These are phyloP conservation scores for Clamator glandarius DNA, from an alignment of 2,797 vertebrate genomes.

Conservation along the genomic window DNA sequence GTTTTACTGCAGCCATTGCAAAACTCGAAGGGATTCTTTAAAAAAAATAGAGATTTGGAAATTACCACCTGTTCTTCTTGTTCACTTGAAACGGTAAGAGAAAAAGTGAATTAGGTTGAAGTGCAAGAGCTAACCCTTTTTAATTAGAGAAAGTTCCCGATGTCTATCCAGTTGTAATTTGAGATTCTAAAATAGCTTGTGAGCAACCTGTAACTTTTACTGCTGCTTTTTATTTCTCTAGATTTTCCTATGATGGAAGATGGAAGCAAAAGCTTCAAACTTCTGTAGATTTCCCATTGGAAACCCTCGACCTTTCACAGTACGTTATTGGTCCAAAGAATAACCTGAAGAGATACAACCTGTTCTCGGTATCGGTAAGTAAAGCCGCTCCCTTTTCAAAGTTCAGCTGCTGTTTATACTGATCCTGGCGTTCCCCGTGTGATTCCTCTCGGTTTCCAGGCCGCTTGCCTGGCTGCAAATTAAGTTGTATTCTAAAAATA, in stretches of 20 bases:
- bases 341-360: constrained; percentile 90
- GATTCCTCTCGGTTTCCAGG: background rate
- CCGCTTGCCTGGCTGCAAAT: background rate
- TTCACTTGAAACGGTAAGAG: constrained; percentile 94
- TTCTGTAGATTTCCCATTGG: constrained; percentile 93
- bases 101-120: background rate
- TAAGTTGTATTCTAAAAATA: background rate
- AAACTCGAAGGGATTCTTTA: constrained; percentile 91
- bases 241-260: constrained; percentile 96
- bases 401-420: background rate
- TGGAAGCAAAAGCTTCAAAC: constrained; percentile 99
- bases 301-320: constrained; percentile 90
- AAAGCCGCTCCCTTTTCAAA: background rate
- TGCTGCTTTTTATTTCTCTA: constrained; percentile 46
- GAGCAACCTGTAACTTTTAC: background rate
- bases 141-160: background rate
- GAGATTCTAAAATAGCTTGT: background rate
- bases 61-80: constrained; percentile 92
- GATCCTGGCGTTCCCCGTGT: background rate
- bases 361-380: constrained; percentile 97
- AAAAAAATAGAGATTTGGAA: constrained; percentile 99
- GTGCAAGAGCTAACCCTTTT: background rate
- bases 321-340: constrained; percentile 95
- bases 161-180: background rate
- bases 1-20: constrained; percentile 96